Base-by-base conservation (phyloP, 1,140 invertebrate genomes). In the Leucophenga varia region DNA sequence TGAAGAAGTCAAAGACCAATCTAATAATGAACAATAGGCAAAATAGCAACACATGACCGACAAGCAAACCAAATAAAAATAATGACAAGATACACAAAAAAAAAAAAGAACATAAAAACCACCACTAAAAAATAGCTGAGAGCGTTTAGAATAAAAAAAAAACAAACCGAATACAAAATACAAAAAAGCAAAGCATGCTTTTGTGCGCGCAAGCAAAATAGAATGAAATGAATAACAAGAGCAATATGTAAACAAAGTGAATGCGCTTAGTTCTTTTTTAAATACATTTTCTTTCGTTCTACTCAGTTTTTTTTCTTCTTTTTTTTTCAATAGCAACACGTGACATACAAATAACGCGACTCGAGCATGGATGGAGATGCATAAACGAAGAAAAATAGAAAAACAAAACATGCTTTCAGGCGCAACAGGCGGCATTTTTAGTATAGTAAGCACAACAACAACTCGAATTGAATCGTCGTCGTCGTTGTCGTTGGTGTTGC, bases 381-480 rank as follows among this genome's bases (percentile, higher is more conserved):
- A 25, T n/a, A 28, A 46, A 30, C 31, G 41, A 41, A 35, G 13
- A 31, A 34, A 44, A 40, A 46, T 13, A 10, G 4, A 20, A 34
- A 48, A 43, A 59, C 43, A 59, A 40, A 32, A 30, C 20, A 46
- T 18, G 47, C 37, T 52, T 40, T 17, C 22, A 37, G 17, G 35
- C 45, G 55, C 61, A 64, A 64, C 61, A 64, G 54, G 61, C 52
- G n/a, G n/a, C n/a, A n/a, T n/a, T n/a, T n/a, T n/a, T n/a, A n/a
- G n/a, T n/a, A n/a, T n/a, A n/a, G n/a, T n/a, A n/a, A n/a, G n/a
- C n/a, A n/a, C n/a, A n/a, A n/a, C n/a, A n/a, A n/a, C n/a, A n/a
- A n/a, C n/a, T n/a, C n/a, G n/a, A n/a, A n/a, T n/a, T n/a, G n/a
- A n/a, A n/a, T n/a, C n/a, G n/a, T n/a, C n/a, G n/a, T n/a, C n/a